A percentile compares a stretch with the other conserved stretches of the same genome.
These are phyloP conservation scores for Sebastes cheni DNA, from an alignment of 2,797 vertebrate genomes.

Conservation along the genomic window DNA sequence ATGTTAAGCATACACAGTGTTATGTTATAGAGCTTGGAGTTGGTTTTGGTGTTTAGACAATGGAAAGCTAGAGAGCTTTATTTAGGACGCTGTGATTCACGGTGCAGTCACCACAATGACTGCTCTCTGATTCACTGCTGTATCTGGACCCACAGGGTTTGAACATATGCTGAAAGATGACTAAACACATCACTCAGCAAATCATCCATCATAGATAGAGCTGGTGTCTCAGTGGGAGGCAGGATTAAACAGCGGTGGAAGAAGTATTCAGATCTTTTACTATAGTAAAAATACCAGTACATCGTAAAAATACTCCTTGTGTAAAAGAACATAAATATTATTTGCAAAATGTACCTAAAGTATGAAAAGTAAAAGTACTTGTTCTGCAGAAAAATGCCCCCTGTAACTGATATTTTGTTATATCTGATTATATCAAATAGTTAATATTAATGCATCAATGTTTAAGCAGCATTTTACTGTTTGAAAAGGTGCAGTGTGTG, in stretches of 20 bases:
- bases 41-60: slow-evolving; percentile 71
- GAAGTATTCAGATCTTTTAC: neutral
- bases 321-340: too few relatives aligned
- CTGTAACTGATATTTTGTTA: neutral
- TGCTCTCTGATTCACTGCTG: slow-evolving; percentile 52
- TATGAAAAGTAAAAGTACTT: neutral
- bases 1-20: slow-evolving; percentile 53
- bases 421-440: neutral
- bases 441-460: neutral
- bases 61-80: slow-evolving; percentile 61
- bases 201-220: slow-evolving; percentile 34
- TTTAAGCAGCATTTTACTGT: neutral
- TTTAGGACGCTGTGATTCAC: slow-evolving; percentile 64
- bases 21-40: slow-evolving; percentile 57
- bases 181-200: slow-evolving; percentile 37
- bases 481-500: neutral
- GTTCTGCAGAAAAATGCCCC: neutral
- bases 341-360: neutral
- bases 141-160: slow-evolving; percentile 44
- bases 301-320: neutral
- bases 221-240: neutral
- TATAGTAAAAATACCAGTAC: slow-evolving; percentile 5
- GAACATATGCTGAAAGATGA: slow-evolving; percentile 42
- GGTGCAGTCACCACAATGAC: slow-evolving; percentile 41
- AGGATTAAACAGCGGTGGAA: neutral